A percentile compares a stretch with the other conserved stretches of the same genome.
phyloP scores from a whole-genome alignment of 2,888 invertebrate species.

The Cybosia mesomella region DNA sequence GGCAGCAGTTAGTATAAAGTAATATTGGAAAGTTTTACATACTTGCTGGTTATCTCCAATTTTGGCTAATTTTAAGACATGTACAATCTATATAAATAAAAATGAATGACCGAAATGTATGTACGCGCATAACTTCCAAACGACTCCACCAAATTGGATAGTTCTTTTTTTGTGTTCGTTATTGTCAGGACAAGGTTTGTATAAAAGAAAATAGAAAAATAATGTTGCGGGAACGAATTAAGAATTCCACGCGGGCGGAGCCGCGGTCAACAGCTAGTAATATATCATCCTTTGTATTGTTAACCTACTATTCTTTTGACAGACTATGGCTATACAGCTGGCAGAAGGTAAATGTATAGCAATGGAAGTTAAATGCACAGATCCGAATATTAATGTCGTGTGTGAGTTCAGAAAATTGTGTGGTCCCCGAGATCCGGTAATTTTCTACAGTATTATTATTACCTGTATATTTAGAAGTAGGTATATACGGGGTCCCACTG shows the following conservation, averaged over 20 bases:
- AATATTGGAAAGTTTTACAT: neutral
- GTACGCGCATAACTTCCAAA: too few species aligned
- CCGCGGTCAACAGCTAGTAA: neutral
- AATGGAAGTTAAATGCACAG: slow-evolving; percentile 90
- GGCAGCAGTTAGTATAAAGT: too few species aligned
- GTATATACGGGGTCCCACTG: too few species aligned
- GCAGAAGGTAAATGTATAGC: slow-evolving; percentile 95
- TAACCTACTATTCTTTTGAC: slow-evolving; percentile 17
- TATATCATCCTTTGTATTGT: neutral
- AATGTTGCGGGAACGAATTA: too few species aligned
- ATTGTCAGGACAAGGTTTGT: too few species aligned
- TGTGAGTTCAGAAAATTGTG: slow-evolving; percentile 92
- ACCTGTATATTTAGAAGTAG: neutral
- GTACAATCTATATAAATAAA: too few species aligned
- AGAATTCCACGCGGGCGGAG: too few species aligned
- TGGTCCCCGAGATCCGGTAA: slow-evolving; percentile 93
- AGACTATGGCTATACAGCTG: slow-evolving; percentile 94
- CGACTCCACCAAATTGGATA: too few species aligned
- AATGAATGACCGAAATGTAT: too few species aligned
- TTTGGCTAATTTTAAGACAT: neutral
- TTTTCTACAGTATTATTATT: neutral
- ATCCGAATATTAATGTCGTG: slow-evolving; percentile 85
- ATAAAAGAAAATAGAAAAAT: too few species aligned
- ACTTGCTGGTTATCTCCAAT: too few species aligned
- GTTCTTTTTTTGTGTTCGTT: too few species aligned